phyloP scores from a whole-genome alignment of 2,113 vertebrate genomes.

The Sardina pilchardus region DNA sequence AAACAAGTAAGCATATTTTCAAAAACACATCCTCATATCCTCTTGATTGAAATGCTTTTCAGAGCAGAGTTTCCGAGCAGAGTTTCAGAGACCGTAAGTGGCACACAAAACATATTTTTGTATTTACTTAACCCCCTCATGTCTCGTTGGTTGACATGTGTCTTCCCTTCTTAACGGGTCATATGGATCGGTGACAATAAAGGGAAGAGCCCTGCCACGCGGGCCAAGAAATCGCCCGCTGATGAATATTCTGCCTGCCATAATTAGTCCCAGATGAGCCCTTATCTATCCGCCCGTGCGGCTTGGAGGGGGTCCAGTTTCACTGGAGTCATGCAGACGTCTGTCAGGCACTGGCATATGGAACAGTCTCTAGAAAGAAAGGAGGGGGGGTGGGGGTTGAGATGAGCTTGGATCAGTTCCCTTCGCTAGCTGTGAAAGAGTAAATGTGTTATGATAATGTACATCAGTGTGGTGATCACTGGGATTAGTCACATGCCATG shows the following conservation, averaged over 20 bases:
- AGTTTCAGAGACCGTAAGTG: too few species aligned
- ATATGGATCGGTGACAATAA: slow-evolving; percentile 37
- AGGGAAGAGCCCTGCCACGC: slow-evolving; percentile 19
- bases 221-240: slow-evolving; percentile 24
- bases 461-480: neutral
- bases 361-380: slow-evolving; percentile 6
- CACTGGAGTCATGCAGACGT: slow-evolving; percentile 22
- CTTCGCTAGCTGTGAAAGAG: neutral
- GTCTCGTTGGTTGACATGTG: neutral
- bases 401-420: slow-evolving; percentile 15
- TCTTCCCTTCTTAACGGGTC: slow-evolving; percentile 17
- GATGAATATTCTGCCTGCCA: slow-evolving; percentile 29
- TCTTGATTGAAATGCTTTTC: too few species aligned
- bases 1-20: too few species aligned
- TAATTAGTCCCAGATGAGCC: slow-evolving; percentile 48
- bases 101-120: too few species aligned
- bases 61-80: too few species aligned
- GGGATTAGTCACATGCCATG: neutral
- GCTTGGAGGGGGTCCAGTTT: slow-evolving; percentile 36
- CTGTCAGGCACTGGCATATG: slow-evolving; percentile 9
- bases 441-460: neutral
- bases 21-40: too few species aligned
- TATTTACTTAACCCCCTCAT: too few species aligned
- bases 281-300: slow-evolving; percentile 45
- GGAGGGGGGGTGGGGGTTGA: slow-evolving; percentile 28